Base-by-base conservation (phyloP, 2,888 invertebrate species). In the Mythimna ferrago region DNA sequence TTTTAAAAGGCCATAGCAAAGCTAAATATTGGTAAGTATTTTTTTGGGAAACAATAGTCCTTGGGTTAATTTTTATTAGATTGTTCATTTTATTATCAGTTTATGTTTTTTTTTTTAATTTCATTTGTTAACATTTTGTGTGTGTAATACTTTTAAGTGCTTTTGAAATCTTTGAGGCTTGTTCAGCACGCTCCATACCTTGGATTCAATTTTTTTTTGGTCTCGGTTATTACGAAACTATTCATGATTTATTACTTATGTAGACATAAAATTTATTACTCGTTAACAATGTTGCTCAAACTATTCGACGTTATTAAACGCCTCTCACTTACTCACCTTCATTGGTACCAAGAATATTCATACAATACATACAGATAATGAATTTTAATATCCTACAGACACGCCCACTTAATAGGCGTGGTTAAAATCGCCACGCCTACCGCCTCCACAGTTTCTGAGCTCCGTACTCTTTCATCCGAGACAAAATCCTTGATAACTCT, bases 341-440 rank as follows among this genome's bases (percentile, higher is more conserved):
- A 61, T 26, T 10, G n/a, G 48, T 68, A 51, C 35, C 56, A 44
- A 73, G 21, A 60, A 63, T 72, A 67, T 73, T 75, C 32, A 67
- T 69, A 63, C 66, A 76, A 79, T 80, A 81, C 71, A 85, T 83
- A 80, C 75, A 81, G 76, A 66, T 73, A 84, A 84, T 86, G 76
- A 87, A 84, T 88, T 88, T 88, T 86, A 89, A 88, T 86, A 78
- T 80, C 74, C 79, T 74, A 32, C 57, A 62, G 83, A 84, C 93
- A 96, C 96, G 95, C 96, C 96, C 84, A 90, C 58, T 51, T 35
- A 56, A 6, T 80, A 88, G 96, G 96, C 96, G 96, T 96, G 95
- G 89, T 88, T 69, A 58, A 67, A 66, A 71, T 21, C 64, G 67
- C 81, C 92, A 96, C 96, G 96, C 96, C 96, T 81, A 94, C 90